phyloP scores from a whole-genome alignment of 2,797 vertebrate genomes.

The Adrianichthys oophorus region DNA sequence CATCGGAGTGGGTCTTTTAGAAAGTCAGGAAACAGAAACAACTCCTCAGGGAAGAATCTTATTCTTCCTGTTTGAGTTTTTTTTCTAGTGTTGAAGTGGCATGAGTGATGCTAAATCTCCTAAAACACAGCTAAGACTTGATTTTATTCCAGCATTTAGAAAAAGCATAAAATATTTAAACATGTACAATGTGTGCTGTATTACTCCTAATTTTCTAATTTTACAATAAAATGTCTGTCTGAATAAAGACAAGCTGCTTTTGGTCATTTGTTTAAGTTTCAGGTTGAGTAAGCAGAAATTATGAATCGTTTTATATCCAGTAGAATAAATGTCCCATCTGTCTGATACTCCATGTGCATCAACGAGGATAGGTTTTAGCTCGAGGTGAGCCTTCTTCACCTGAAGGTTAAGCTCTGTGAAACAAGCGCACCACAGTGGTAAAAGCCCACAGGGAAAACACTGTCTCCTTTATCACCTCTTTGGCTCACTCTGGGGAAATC shows the following conservation, averaged over 20 bases:
- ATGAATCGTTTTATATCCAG: neutral
- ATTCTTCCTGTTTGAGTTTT: conserved; percentile 20
- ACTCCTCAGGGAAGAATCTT: conserved; percentile 21
- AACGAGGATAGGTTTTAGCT: conserved; percentile 27
- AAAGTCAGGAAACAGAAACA: conserved; percentile 36
- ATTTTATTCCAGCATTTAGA: conserved; percentile 11
- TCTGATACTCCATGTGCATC: conserved; percentile 17
- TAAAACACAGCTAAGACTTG: conserved; percentile 20
- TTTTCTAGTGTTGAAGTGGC: conserved; percentile 2
- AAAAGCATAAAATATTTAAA: conserved; percentile 11
- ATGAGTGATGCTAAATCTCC: conserved; percentile 12
- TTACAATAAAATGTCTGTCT: no score
- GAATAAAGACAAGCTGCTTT: no score
- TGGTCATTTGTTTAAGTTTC: no score
- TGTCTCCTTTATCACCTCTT: conserved; percentile 51
- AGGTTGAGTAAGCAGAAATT: neutral
- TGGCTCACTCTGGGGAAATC: conserved; percentile 42
- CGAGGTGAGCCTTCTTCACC: conserved; percentile 11
- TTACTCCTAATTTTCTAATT: conserved; percentile 34
- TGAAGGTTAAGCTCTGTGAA: conserved; percentile 32
- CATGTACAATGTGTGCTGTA: conserved; percentile 14
- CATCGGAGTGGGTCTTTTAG: neutral
- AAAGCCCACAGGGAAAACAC: conserved; percentile 24
- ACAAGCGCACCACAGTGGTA: conserved; percentile 26
- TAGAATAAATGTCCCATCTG: conserved; percentile 3